Conservation (phyloP, 2,888 invertebrate genomes). For the Brachypalpus laphriformis region DNA sequence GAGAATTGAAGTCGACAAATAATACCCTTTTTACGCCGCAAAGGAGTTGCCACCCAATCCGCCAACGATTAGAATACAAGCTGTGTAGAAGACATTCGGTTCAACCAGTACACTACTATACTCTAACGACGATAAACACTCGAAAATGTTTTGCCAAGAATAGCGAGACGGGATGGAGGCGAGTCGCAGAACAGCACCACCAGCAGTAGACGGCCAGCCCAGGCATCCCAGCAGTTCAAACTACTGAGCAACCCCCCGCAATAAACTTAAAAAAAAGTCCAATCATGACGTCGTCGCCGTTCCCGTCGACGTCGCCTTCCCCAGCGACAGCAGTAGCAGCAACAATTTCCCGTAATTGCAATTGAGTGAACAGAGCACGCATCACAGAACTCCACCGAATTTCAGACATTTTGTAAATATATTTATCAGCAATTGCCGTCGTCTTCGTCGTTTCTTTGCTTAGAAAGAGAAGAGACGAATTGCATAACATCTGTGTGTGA, state of each 20-base stretch:
- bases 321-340: conserved; percentile 21
- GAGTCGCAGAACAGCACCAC: conserved; percentile 25
- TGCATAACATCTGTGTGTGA: conserved; percentile 70
- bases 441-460: conserved; percentile 24
- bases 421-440: conserved; percentile 66
- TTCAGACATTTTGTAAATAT: conserved; percentile 72
- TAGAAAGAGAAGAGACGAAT: conserved; percentile 72
- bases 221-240: conserved; percentile 42
- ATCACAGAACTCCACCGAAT: conserved; percentile 46
- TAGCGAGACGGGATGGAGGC: conserved; percentile 61
- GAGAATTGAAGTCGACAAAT: conserved; percentile 57
- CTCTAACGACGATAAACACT: not conserved
- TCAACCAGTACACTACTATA: no score
- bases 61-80: not conserved
- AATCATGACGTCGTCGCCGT: conserved; percentile 61
- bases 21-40: conserved; percentile 45
- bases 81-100: not conserved
- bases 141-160: conserved; percentile 42
- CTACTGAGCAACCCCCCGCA: conserved; percentile 36
- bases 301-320: conserved; percentile 62
- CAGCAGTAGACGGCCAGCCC: conserved; percentile 45
- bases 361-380: conserved; percentile 61
- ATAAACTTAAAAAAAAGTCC: conserved; percentile 29
- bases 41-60: conserved; percentile 21
- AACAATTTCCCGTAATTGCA: conserved; percentile 34